phyloP scores from a whole-genome alignment of 2,113 vertebrate genomes.

The Misgurnus mizolepis region DNA sequence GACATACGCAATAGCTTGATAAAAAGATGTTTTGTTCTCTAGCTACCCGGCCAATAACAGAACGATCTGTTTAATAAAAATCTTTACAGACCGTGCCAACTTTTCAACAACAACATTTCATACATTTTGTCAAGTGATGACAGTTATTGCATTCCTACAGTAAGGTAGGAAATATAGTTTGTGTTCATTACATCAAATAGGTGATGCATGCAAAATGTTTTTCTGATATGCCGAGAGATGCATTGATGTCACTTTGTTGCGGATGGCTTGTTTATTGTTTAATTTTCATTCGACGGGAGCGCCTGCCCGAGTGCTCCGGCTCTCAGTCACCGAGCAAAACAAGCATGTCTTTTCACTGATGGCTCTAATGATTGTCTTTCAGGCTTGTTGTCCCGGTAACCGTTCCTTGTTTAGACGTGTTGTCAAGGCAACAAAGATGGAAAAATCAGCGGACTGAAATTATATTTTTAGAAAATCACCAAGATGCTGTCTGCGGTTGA shows the following conservation, averaged over 20 bases:
- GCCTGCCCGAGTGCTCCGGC: constrained; percentile 38
- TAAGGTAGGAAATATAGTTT: background rate
- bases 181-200: background rate
- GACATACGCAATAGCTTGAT: too few relatives aligned
- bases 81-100: background rate
- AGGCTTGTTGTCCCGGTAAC: constrained; percentile 77
- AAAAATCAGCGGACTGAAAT: constrained; percentile 66
- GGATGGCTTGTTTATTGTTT: constrained; percentile 44
- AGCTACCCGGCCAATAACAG: too few relatives aligned
- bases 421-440: constrained; percentile 77
- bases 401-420: constrained; percentile 77
- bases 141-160: background rate
- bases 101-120: background rate
- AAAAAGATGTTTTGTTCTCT: too few relatives aligned
- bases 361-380: constrained; percentile 64
- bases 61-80: too few relatives aligned
- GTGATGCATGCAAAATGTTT: background rate
- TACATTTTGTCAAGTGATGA: background rate
- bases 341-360: constrained; percentile 49
- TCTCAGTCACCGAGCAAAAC: constrained; percentile 37
- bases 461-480: constrained; percentile 71
- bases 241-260: constrained; percentile 8
- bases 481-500: constrained; percentile 63
- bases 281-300: constrained; percentile 41
- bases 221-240: background rate